phyloP scores from a whole-genome alignment of 2,113 vertebrate species.

The Danionella cerebrum region DNA sequence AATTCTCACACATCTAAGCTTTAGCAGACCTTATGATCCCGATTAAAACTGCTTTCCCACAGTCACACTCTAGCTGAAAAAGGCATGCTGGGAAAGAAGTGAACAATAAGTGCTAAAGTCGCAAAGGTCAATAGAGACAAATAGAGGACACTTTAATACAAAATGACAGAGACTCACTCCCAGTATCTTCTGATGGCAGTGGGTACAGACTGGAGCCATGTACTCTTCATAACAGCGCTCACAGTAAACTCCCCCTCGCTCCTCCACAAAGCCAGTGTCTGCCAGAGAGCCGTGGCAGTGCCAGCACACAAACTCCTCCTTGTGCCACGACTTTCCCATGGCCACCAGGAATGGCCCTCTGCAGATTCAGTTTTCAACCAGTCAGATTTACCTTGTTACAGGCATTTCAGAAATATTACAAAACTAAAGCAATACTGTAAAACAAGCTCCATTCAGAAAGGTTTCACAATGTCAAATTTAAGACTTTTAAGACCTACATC shows the following conservation, averaged over 20 bases:
- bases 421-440: too few species aligned
- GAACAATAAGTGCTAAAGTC: too few species aligned
- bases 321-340: conserved; percentile 94
- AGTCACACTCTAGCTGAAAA: not conserved
- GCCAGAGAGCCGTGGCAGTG: conserved; percentile 87
- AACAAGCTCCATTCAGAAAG: too few species aligned
- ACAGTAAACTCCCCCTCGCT: conserved; percentile 82
- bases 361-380: too few species aligned
- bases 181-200: conserved; percentile 87
- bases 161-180: conserved; percentile 73
- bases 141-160: too few species aligned
- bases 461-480: too few species aligned
- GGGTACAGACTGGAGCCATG: conserved; percentile 82
- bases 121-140: not conserved
- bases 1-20: conserved; percentile 27
- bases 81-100: not conserved
- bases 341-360: conserved; percentile 95
- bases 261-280: conserved; percentile 87
- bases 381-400: too few species aligned
- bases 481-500: too few species aligned
- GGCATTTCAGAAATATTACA: too few species aligned
- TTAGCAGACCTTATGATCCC: conserved; percentile 25
- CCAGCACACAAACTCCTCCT: conserved; percentile 89
- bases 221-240: conserved; percentile 90
- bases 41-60: conserved; percentile 23